Conservation (phyloP, 2,888 invertebrate genomes). For the Limnephilus auricula region DNA sequence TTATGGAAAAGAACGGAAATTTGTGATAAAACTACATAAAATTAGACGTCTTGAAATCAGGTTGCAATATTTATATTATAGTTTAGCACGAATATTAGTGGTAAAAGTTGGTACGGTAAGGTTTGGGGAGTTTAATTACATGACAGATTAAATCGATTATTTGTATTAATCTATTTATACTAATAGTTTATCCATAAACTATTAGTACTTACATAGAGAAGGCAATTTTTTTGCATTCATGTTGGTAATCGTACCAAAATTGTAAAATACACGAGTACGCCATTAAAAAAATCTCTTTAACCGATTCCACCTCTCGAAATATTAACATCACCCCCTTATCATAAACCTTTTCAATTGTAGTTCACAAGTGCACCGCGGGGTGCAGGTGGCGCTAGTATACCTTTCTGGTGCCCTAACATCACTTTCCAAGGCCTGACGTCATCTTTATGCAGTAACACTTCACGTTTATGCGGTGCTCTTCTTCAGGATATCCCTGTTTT, state of each 20-base stretch:
- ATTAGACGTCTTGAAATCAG: too few relatives aligned
- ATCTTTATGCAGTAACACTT: conserved; percentile 32
- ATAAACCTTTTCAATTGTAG: neutral
- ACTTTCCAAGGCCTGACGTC: neutral
- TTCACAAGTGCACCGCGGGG: conserved; percentile 28
- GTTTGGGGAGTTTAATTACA: too few relatives aligned
- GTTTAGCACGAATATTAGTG: too few relatives aligned
- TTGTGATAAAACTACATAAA: neutral
- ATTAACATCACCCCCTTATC: neutral
- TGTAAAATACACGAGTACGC: neutral
- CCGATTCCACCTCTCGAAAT: neutral
- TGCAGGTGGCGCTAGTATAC: conserved; percentile 46
- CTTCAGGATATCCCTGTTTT: conserved; percentile 26
- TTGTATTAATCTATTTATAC: too few relatives aligned
- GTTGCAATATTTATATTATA: too few relatives aligned
- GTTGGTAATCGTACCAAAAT: too few relatives aligned
- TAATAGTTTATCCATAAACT: too few relatives aligned
- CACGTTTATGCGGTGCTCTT: conserved; percentile 30
- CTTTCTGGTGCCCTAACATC: neutral
- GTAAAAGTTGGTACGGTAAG: too few relatives aligned
- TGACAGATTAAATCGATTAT: too few relatives aligned
- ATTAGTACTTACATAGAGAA: too few relatives aligned
- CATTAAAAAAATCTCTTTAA: neutral
- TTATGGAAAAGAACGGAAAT: neutral
- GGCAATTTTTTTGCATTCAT: too few relatives aligned